phyloP scores from a whole-genome alignment of 2,888 invertebrate species.

The Charanyca ferruginea region DNA sequence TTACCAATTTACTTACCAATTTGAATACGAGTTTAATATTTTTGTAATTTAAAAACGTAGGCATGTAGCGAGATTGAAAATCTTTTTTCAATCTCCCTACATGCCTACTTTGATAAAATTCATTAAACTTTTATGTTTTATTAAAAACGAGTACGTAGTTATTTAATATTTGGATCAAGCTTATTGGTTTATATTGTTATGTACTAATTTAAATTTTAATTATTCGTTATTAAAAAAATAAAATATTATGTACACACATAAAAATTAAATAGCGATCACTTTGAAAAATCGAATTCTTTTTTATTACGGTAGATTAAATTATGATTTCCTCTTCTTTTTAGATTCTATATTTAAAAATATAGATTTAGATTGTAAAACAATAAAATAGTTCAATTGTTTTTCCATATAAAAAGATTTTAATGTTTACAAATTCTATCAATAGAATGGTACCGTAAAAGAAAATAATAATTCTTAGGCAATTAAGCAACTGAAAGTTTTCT shows the following conservation, averaged over 20 bases:
- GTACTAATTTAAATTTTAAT: conserved; percentile 5
- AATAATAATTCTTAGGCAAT: no score
- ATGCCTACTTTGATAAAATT: conserved; percentile 11
- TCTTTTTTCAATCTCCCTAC: no score
- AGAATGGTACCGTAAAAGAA: neutral
- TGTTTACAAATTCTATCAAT: neutral
- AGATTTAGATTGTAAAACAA: no score
- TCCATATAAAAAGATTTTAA: no score
- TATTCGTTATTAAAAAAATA: neutral
- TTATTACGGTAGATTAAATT: no score
- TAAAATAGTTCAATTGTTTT: no score
- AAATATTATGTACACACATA: no score
- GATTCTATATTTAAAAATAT: no score
- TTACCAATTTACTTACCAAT: no score
- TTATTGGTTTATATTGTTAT: conserved; percentile 18
- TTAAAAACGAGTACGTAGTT: conserved; percentile 12
- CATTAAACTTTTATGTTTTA: conserved; percentile 10
- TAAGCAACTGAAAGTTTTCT: neutral
- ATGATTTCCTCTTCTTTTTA: no score
- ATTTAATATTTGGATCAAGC: conserved; percentile 18
- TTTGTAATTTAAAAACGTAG: neutral
- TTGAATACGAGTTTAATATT: conserved; percentile 3
- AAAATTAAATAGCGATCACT: no score
- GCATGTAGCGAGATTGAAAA: conserved; percentile 8
- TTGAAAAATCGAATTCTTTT: no score